Evolutionary conservation across 2,113 vertebrate genomes (phyloP).

Genomic region (Brachirus orientalis): DNA sequence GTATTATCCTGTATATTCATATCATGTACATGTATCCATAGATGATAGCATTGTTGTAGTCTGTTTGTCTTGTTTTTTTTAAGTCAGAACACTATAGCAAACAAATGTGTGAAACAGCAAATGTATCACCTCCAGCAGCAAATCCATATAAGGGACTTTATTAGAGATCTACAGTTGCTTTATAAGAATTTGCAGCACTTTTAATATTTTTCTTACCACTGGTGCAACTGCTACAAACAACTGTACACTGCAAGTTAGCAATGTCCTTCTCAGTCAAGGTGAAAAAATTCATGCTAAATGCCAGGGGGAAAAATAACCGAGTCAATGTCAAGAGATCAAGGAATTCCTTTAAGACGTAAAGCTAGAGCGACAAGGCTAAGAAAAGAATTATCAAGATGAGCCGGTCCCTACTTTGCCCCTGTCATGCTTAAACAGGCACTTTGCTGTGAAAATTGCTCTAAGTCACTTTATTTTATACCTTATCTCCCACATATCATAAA

Average conservation of each 20-base stretch:
- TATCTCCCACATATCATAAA: slow-evolving; percentile 60
- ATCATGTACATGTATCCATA: no score
- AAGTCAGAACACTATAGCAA: no score
- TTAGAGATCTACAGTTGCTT: no score
- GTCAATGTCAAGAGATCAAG: slow-evolving; percentile 64
- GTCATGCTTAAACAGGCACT: slow-evolving; percentile 57
- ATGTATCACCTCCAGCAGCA: no score
- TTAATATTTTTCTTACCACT: no score
- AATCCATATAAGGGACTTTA: no score
- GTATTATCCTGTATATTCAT: neutral
- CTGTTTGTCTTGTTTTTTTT: no score
- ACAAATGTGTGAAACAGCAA: no score
- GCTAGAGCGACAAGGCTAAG: slow-evolving; percentile 63
- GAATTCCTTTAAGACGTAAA: slow-evolving; percentile 57
- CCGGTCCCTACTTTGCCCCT: slow-evolving; percentile 47
- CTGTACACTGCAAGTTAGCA: neutral
- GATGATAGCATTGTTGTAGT: no score
- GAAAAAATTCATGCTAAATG: slow-evolving; percentile 33
- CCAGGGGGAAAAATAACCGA: slow-evolving; percentile 20
- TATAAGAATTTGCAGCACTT: no score
- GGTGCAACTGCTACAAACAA: no score
- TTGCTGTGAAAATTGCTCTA: slow-evolving; percentile 59
- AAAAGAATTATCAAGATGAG: slow-evolving; percentile 65
- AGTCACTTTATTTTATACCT: slow-evolving; percentile 58
- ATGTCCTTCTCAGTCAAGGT: slow-evolving; percentile 26